These are phyloP conservation scores for Thalassaphorura encarpata DNA, from an alignment of 1,140 invertebrate species.

Conservation along the genomic window DNA sequence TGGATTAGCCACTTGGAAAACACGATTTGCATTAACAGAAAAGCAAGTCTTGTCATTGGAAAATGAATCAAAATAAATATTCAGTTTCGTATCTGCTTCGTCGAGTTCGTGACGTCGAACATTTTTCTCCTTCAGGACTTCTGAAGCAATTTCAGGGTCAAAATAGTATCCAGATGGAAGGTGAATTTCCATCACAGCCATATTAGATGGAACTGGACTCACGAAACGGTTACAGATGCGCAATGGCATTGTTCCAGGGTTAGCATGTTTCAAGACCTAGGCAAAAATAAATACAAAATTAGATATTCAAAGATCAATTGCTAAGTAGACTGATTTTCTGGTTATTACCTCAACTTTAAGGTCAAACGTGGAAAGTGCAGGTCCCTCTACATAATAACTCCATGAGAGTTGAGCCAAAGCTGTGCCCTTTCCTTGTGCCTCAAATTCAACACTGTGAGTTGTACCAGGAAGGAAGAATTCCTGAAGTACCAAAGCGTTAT, in stretches of 20 bases:
- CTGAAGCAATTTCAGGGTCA: constrained; percentile 39
- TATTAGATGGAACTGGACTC: constrained; percentile 55
- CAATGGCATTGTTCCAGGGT: too few species aligned
- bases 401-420: constrained; percentile 72
- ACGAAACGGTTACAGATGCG: background rate
- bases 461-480: constrained; percentile 44
- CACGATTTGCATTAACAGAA: constrained; percentile 63
- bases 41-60: background rate
- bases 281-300: background rate
- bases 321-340: background rate
- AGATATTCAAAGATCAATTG: background rate
- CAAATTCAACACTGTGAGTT: constrained; percentile 48
- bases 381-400: constrained; percentile 73
- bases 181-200: constrained; percentile 78
- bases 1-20: constrained; percentile 71
- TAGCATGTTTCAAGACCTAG: too few species aligned
- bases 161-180: constrained; percentile 75
- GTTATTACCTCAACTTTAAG: background rate
- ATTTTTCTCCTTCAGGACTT: background rate
- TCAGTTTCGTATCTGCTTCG: constrained; percentile 55
- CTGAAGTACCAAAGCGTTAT: constrained; percentile 14
- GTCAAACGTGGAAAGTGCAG: constrained; percentile 54
- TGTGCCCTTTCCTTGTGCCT: constrained; percentile 68
- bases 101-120: constrained; percentile 12
- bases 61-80: constrained; percentile 69